Conservation (phyloP, 1,140 invertebrate species). For the Berghia stephanieae region DNA sequence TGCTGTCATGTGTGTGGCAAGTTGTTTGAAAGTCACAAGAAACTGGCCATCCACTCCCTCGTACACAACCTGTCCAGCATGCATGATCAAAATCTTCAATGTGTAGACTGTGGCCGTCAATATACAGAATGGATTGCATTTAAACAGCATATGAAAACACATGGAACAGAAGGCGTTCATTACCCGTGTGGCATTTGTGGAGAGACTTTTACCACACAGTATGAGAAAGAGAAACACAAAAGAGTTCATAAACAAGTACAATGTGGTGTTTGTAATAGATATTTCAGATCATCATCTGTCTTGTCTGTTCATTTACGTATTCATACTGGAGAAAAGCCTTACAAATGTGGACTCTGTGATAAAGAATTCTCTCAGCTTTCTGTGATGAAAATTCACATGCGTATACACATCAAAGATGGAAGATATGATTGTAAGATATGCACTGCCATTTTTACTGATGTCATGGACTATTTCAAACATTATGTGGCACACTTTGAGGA, state of each 20-base stretch:
- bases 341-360: constrained; percentile 36
- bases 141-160: constrained; percentile 42
- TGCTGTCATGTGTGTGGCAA: constrained; percentile 37
- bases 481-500: constrained; percentile 30
- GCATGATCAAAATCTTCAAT: constrained; percentile 31
- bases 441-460: constrained; percentile 26
- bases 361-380: constrained; percentile 35
- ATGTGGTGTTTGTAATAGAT: constrained; percentile 36
- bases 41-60: constrained; percentile 33
- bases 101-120: constrained; percentile 37
- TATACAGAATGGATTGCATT: constrained; percentile 39
- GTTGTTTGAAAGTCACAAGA: constrained; percentile 38
- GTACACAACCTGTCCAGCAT: constrained; percentile 35
- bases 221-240: constrained; percentile 41
- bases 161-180: constrained; percentile 37
- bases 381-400: constrained; percentile 38
- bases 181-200: constrained; percentile 39
- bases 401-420: constrained; percentile 31
- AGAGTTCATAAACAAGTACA: constrained; percentile 34
- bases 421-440: constrained; percentile 35
- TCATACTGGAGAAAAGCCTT: constrained; percentile 33
- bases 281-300: constrained; percentile 33
- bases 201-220: constrained; percentile 34
- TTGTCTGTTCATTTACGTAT: constrained; percentile 35
- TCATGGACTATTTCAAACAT: constrained; percentile 35